Base-by-base conservation (phyloP, 2,888 invertebrate genomes). In the Hypomecis atomaria region DNA sequence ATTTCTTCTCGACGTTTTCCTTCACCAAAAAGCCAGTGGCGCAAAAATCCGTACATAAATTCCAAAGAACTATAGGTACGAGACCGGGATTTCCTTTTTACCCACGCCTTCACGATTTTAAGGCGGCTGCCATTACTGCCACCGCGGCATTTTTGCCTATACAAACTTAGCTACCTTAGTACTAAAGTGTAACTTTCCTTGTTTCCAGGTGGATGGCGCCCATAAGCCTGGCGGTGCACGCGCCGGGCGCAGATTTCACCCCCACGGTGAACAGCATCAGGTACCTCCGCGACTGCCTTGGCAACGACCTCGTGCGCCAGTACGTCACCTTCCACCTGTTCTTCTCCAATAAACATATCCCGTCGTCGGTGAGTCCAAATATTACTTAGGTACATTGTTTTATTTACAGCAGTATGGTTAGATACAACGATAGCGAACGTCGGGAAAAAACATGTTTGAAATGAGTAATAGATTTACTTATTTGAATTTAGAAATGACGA, bases 241-340 rank as follows among this genome's bases (percentile, higher is more conserved):
- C 97, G 33, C 98, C 98, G 0, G 98, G 98, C 57, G 93, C 94
- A 3, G 98, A 98, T 88, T 95, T 98, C 83, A 89, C 94, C 61
- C 94, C 95, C 34, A 96, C 98, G 0, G 86, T 98, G 72, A 95
- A 96, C 79, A 95, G 97, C 79, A 97, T 98, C 82, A 95, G 95
- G 72, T 97, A 96, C 87, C 93, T 97, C 66, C 94, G 97, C 65
- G 96, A 95, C 81, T 98, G 98, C 85, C 92, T 94, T 68, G 94
- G 94, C 23, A 93, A 93, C 70, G 94, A 95, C 50, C 93, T 97
- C 76, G 94, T 98, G 72, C 94, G 95, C 61, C 95, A 96, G 79
- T 95, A 94, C 82, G 97, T 96, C 85, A 97, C 97, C 70, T 98
- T 98, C 93, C 98, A 98, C 85, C 86, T 98, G 59, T 97, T 97